A percentile compares a stretch with the other conserved stretches of the same genome.
Conservation (phyloP, 1,140 invertebrate species). For the Nephila pilipes region DNA sequence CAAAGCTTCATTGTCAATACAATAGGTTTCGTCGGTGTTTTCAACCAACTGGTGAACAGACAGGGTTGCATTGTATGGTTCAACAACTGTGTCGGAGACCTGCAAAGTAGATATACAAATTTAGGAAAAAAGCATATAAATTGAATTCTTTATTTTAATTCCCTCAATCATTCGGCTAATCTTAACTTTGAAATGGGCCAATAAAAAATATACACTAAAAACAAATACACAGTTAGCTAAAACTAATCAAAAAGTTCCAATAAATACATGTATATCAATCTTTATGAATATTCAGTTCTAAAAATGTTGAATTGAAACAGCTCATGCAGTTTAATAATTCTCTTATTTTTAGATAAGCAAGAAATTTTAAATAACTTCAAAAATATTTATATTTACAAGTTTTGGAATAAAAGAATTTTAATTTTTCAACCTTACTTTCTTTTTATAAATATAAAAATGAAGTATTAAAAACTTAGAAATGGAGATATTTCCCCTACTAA, state of each 20-base stretch:
- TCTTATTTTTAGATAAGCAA: no score
- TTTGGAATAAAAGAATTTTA: no score
- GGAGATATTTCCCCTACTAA: no score
- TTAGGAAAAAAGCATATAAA: neutral
- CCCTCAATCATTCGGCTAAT: no score
- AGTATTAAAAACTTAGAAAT: no score
- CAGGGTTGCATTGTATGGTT: constrained; percentile 85
- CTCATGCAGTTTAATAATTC: no score
- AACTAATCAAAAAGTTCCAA: neutral
- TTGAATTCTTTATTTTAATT: no score
- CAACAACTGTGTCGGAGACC: constrained; percentile 84
- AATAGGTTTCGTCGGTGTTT: constrained; percentile 86
- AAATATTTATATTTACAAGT: no score
- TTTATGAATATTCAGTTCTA: neutral
- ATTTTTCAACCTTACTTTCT: no score
- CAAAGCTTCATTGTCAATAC: constrained; percentile 89
- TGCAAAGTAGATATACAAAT: constrained; percentile 76
- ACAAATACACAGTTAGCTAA: neutral
- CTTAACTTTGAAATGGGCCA: neutral
- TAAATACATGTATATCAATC: neutral
- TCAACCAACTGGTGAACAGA: constrained; percentile 91
- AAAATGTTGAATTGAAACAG: no score
- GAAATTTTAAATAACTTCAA: no score
- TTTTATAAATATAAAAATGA: no score
- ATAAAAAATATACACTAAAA: neutral